phyloP scores from a whole-genome alignment of 2,888 invertebrate species.

The Odontocolon sp. region DNA sequence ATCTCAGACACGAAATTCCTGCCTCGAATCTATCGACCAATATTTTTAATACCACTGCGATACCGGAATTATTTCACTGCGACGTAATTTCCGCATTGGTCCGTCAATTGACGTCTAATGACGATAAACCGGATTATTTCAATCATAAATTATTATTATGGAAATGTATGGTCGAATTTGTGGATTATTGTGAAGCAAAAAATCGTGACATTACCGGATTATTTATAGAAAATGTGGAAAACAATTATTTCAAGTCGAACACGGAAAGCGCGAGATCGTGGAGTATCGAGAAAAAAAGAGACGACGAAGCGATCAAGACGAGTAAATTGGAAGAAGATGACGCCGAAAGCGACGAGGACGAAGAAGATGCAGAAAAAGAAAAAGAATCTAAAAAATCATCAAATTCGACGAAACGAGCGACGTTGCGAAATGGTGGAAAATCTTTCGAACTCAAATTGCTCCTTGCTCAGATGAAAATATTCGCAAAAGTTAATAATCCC shows the following conservation, averaged over 20 bases:
- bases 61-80: slow-evolving; percentile 70
- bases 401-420: slow-evolving; percentile 52
- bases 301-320: no score
- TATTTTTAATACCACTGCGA: slow-evolving; percentile 75
- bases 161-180: slow-evolving; percentile 88
- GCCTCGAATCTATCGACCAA: slow-evolving; percentile 81
- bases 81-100: slow-evolving; percentile 67
- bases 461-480: slow-evolving; percentile 87
- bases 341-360: slow-evolving; percentile 76
- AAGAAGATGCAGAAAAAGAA: slow-evolving; percentile 61
- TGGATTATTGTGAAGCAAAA: slow-evolving; percentile 89
- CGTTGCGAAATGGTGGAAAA: slow-evolving; percentile 45
- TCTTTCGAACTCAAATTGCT: slow-evolving; percentile 80
- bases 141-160: slow-evolving; percentile 92
- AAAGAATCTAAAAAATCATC: slow-evolving; percentile 59
- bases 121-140: slow-evolving; percentile 86
- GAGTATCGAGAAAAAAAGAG: slow-evolving; percentile 81
- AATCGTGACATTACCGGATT: slow-evolving; percentile 90
- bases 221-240: slow-evolving; percentile 90
- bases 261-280: slow-evolving; percentile 83
- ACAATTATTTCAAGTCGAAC: slow-evolving; percentile 84
- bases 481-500: slow-evolving; percentile 91
- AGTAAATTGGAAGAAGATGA: slow-evolving; percentile 39
- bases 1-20: slow-evolving; percentile 82
- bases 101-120: slow-evolving; percentile 76